phyloP scores from a whole-genome alignment of 2,113 vertebrate species.

The Ellobius talpinus region DNA sequence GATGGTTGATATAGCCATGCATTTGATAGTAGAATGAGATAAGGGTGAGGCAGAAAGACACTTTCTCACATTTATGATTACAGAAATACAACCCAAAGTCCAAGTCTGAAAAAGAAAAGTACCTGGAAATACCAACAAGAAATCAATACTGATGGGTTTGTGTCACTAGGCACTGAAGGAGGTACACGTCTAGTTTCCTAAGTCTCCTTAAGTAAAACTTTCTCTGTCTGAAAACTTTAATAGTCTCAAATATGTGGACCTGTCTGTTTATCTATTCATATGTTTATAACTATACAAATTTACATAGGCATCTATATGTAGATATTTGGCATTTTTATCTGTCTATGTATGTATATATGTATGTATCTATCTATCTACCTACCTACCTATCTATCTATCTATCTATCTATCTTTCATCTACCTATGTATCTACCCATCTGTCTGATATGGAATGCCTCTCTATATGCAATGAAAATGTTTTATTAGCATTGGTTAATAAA shows the following conservation, averaged over 20 bases:
- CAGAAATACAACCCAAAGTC: background rate
- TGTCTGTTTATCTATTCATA: background rate
- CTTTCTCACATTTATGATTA: background rate
- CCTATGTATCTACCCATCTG: background rate
- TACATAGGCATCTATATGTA: background rate
- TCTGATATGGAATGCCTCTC: no score
- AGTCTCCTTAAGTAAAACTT: background rate
- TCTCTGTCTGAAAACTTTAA: background rate
- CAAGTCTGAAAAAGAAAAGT: background rate
- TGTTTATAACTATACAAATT: background rate
- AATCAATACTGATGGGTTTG: background rate
- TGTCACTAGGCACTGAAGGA: background rate
- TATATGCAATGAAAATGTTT: no score
- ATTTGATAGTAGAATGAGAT: background rate
- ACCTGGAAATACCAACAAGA: background rate
- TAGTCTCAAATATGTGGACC: background rate
- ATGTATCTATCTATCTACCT: background rate
- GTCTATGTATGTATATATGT: background rate
- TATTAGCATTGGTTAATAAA: no score
- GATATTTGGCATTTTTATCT: background rate
- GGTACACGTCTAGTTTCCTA: background rate
- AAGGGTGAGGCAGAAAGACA: background rate
- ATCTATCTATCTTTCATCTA: background rate
- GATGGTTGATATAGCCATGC: accelerated
- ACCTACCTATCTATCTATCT: background rate